Percentiles rank a stretch among this genome's conserved stretches.
phyloP scores from a whole-genome alignment of 2,888 invertebrate genomes.

The Uloborus plumipes region DNA sequence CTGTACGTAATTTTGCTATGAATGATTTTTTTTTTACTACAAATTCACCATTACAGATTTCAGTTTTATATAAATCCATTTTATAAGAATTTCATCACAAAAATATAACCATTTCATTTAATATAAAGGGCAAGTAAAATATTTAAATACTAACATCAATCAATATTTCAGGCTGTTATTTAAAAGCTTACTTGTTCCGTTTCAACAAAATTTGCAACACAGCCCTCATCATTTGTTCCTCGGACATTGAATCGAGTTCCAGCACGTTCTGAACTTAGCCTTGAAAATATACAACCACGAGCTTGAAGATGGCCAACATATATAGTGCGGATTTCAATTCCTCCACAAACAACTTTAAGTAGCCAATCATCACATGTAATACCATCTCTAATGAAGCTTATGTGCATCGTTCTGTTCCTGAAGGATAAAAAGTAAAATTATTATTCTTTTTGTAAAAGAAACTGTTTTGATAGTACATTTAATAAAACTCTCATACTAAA shows the following conservation, averaged over 20 bases:
- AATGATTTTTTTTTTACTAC: neutral
- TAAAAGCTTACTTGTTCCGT: constrained; percentile 89
- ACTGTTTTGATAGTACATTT: too few species aligned
- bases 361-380: constrained; percentile 93
- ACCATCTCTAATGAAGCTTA: constrained; percentile 91
- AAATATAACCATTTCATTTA: neutral
- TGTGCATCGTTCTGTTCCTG: constrained; percentile 94
- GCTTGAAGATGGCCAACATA: constrained; percentile 97
- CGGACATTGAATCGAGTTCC: constrained; percentile 98
- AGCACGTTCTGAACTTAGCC: constrained; percentile 96
- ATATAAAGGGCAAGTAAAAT: neutral
- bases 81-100: neutral
- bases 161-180: neutral
- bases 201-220: constrained; percentile 99
- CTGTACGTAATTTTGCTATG: too few species aligned
- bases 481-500: too few species aligned
- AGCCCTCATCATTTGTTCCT: constrained; percentile 98
- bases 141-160: neutral
- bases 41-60: neutral
- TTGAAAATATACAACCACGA: constrained; percentile 92
- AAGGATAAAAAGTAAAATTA: constrained; percentile 40
- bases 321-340: constrained; percentile 96
- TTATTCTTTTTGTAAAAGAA: too few species aligned
- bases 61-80: neutral
- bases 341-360: constrained; percentile 95